Base-by-base conservation (phyloP, 2,797 vertebrate species). In the Sebastes hopkinsi region DNA sequence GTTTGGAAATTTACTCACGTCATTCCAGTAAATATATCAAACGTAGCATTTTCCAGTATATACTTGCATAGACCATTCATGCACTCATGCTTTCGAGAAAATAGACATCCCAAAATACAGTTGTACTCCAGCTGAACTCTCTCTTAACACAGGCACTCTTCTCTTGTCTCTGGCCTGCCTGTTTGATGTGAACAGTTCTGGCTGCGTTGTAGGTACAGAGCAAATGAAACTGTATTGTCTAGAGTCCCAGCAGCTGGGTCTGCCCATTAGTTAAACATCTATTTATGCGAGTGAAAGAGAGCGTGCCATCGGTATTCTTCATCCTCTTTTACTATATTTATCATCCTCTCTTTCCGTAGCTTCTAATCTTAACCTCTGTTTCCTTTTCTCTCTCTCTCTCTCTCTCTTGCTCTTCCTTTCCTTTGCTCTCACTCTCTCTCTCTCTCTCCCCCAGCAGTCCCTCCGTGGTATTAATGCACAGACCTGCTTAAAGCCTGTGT, bases 401-500 rank as follows among this genome's bases (percentile, higher is more conserved):
- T 27, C 46, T 36, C 16, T 16, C 38, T 25, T 20, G 54, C n/a
- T 36, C 22, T 54, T 67, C 72, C 20, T 18, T 55, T 61, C 32
- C 6, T 59, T 8, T 42, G 61, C 61, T 65, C 20, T 38, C 23
- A 64, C 29, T 23, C 77, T 73, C 77, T 72, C 59, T 75, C 59
- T 75, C 75, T 76, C 75, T 65, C 54, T 30, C 73, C 80, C 71
- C 46, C 50, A 14, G 32, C 66, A 20, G 61, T 54, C 67, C 64
- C 77, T 89, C 75, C 82, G 80, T 86, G 72, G 75, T 91, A 88
- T 95, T 91, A 90, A 91, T 86, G 89, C 87, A 80, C 80, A 71
- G 72, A 62, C 81, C 84, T 90, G 88, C 88, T 88, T 89, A 90
- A 93, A 94, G 81, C 80, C 80, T 86, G 83, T 87, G 80, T 90